Evolutionary conservation across 2,888 invertebrate species (phyloP), one percentile per base, ranked within the genome.

Genomic region (Boloria selene): DNA sequence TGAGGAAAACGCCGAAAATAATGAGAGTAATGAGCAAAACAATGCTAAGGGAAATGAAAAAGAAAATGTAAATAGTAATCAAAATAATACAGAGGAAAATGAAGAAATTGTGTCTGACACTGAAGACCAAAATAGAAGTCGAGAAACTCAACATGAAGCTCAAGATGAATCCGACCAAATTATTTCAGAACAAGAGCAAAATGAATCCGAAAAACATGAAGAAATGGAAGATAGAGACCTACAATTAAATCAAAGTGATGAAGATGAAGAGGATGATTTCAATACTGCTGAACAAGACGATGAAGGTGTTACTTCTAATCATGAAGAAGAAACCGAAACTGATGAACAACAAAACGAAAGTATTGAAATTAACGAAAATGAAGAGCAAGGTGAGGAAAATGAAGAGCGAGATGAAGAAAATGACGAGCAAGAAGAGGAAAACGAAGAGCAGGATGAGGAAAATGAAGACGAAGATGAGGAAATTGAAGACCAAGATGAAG

Each of bases 241-340:
- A 42, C 61, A 67, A 59, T 58, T 64, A 58, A 67, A 71, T 26
- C 67, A 73, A 59, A 70, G 44, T 53, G 73, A 72, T 42, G 65
- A 71, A 16, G 69, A 72, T 68, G 68, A 55, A 68, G 55, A 71
- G 67, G 63, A 70, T 26, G 49, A 61, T 47, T 49, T 38, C 47
- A 17, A 59, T 13, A 61, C 72, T 14, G 14, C 18, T 6, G 13
- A 50, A 55, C 61, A 51, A 26, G 60, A 59, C 50, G 42, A 58
- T n/a, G 16, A 47, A 1, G 26, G 22, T 47, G n/a, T 44, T 3
- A 52, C 31, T 44, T 49, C 5, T 31, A 18, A 31, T 13, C 17
- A 52, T 22, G 50, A 61, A 49, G 17, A 50, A 38, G 17, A 61
- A 14, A 42, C n/a, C 14, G 26, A 45, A 3, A 18, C 17, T 31